Base-by-base conservation (phyloP, 2,888 invertebrate species). In the Hedychridium roseum region DNA sequence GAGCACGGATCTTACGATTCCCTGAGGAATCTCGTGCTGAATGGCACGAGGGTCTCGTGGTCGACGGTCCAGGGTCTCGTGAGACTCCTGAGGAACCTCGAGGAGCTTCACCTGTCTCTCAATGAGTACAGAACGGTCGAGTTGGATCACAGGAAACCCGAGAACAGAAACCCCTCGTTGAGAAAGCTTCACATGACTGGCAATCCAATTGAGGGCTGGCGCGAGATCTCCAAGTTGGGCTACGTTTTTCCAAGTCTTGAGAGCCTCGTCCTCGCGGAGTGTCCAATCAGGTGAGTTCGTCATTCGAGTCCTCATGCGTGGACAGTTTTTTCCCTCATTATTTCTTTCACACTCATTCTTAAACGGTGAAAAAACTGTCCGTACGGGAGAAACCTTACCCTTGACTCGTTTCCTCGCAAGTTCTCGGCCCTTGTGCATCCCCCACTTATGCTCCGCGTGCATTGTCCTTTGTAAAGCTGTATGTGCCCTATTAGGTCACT, bases 61-160 rank as follows among this genome's bases (percentile, higher is more conserved):
- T 84, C 86, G 27, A 90, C 89, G 64, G 86, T 96, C 30, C 87
- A 88, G 66, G 84, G 86, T 35, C 81, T 96, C 54, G 83, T 95
- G 42, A 86, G 87, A 69, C 85, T 88, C 70, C 82, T 92, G 54
- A 90, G 89, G 46, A 87, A 88, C 73, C 82, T 97, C 31, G 91
- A 94, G 82, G 97, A 97, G 80, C 82, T 97, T 57, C 96, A 97
- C 80, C 81, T 97, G 68, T 95, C 96, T 73, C 84, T 95, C 52
- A 97, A 97, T 79, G 90, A 92, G 75, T 94, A 92, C 78, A 85
- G 85, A 17, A 85, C 87, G 60, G 90, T 94, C 27, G 85, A 90
- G 46, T 81, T 93, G 14, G 76, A 79, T 14, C 71, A 71, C 68
- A 66, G 73, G 55, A 68, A 70, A 23, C 60, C 60, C 5, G 73